phyloP scores from a whole-genome alignment of 2,113 vertebrate species.

The Hylia prasina region DNA sequence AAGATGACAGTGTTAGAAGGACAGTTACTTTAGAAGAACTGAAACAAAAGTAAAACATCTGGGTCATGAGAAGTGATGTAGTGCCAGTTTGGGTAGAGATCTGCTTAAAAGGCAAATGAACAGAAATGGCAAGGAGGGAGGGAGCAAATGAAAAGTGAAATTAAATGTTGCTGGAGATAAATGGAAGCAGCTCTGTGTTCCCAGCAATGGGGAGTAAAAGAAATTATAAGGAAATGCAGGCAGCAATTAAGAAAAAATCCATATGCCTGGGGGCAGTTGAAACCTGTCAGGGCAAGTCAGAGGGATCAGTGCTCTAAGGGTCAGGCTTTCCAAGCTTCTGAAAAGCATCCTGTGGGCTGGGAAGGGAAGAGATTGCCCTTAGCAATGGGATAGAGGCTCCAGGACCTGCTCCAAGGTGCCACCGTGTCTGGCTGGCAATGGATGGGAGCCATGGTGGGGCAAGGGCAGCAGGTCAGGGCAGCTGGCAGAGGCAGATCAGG shows the following conservation, averaged over 20 bases:
- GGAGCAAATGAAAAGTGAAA: neutral
- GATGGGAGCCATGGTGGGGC: no score
- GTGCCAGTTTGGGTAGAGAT: neutral
- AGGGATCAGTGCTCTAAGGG: neutral
- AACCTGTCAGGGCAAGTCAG: neutral
- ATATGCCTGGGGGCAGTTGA: neutral
- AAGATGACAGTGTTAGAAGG: neutral
- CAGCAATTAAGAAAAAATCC: neutral
- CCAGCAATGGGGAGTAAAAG: neutral
- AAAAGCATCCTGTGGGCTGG: neutral
- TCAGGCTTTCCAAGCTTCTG: neutral
- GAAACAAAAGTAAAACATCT: neutral
- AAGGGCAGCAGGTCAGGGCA: neutral
- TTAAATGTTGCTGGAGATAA: neutral
- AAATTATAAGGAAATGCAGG: neutral
- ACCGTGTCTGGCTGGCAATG: neutral
- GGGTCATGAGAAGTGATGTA: neutral
- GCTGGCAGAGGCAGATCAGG: neutral
- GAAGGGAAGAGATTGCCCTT: neutral
- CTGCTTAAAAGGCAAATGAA: neutral
- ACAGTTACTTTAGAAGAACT: neutral
- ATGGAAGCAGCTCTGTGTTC: neutral
- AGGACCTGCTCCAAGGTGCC: neutral
- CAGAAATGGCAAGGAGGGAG: neutral
- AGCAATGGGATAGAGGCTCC: neutral